Percentiles rank a stretch among this genome's conserved stretches.
Conservation (phyloP, 2,797 vertebrate species). For the Acanthornis magna region DNA sequence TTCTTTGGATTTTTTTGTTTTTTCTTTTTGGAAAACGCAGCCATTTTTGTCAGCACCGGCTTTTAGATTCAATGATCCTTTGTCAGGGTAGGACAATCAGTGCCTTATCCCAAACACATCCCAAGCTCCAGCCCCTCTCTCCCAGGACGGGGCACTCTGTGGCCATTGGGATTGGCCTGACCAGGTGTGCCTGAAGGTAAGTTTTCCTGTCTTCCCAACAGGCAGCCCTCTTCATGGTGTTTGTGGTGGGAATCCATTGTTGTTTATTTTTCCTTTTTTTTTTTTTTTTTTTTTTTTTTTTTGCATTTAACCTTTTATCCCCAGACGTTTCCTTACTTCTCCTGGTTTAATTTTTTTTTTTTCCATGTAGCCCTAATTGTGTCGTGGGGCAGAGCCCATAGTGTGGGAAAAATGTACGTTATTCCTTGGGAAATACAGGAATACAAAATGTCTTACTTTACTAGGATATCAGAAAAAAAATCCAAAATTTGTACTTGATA, state of each 20-base stretch:
- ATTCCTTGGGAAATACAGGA: background rate
- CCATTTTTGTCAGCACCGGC: conserved; percentile 69
- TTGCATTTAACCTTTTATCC: background rate
- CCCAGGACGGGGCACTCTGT: background rate
- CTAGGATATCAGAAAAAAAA: background rate
- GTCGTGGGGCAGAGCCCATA: background rate
- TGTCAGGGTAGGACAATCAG: background rate
- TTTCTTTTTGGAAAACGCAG: conserved; percentile 30
- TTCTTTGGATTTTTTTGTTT: background rate
- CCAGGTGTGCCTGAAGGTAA: conserved; percentile 31
- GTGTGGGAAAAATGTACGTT: background rate
- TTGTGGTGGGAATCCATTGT: background rate
- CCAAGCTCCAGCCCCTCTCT: background rate
- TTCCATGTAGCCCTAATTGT: background rate
- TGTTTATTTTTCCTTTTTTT: background rate
- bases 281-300: background rate
- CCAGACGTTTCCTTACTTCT: background rate
- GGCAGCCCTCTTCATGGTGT: background rate
- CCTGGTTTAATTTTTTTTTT: background rate
- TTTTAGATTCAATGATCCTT: background rate
- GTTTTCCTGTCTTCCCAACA: background rate
- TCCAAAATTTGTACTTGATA: background rate
- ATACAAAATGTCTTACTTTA: background rate
- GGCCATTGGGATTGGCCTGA: background rate
- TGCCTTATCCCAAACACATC: background rate